Percentiles rank a stretch among this genome's conserved stretches.
phyloP scores from a whole-genome alignment of 2,113 vertebrate genomes.

The Rhizomys pruinosus region DNA sequence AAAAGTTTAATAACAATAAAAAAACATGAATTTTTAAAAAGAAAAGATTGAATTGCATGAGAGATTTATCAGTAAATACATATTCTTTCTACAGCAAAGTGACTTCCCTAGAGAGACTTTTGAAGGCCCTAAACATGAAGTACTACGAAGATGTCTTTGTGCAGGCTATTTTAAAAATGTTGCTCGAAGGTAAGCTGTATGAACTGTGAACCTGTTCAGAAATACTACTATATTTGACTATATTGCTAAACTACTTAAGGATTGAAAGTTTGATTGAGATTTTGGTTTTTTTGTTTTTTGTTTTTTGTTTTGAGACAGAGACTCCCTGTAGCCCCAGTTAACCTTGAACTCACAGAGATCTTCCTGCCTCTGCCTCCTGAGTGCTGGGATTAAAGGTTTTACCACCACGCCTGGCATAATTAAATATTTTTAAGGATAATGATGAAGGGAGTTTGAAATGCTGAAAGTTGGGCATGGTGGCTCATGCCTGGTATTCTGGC shows the following conservation, averaged over 20 bases:
- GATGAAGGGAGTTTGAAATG: constrained; percentile 45
- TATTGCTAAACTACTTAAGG: constrained; percentile 37
- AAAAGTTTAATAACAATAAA: no score
- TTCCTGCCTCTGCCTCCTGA: no score
- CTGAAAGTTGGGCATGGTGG: background rate
- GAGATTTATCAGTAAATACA: background rate
- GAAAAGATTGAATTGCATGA: constrained; percentile 46
- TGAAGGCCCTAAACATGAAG: constrained; percentile 92
- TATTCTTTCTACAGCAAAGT: constrained; percentile 85
- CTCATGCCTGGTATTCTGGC: background rate
- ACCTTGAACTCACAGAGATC: no score
- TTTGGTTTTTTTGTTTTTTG: no score
- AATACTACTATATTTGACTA: constrained; percentile 17
- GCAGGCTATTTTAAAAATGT: constrained; percentile 96
- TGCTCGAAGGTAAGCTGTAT: constrained; percentile 90
- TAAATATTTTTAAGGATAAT: constrained; percentile 38
- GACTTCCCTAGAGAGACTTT: constrained; percentile 93
- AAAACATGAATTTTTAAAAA: constrained; percentile 60
- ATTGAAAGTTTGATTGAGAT: background rate
- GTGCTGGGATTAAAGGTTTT: no score
- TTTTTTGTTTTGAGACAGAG: no score
- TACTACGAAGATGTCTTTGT: constrained; percentile 94
- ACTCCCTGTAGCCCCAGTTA: no score
- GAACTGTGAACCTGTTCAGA: constrained; percentile 19
- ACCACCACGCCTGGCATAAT: no score